Base-by-base conservation (phyloP, 2,888 invertebrate species). In the Steinernema carpocapsae region DNA sequence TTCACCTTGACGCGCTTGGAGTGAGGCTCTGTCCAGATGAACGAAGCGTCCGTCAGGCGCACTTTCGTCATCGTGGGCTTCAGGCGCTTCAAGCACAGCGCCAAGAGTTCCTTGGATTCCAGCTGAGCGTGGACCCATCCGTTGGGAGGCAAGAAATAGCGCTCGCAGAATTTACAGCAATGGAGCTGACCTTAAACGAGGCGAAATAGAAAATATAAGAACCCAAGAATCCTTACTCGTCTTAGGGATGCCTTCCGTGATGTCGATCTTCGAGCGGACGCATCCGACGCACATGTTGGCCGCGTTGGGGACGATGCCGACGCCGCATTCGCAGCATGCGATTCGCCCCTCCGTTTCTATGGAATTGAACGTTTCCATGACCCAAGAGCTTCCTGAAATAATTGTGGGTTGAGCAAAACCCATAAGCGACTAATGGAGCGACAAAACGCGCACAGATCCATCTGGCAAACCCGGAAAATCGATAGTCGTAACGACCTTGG, bases 21-120 rank as follows among this genome's bases (percentile, higher is more conserved):
- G 90, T 99, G 99, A 46, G 97, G 95, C 88, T 99, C 99, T 12
- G 99, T 99, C 97, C 97, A 99, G 2, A 96, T 92, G 90, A 99
- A 99, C 0, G 93, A 92, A 51, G 99, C 99, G 91, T 99, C 97
- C 73, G 97, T 91, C 19, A 99, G 90, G 86, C 95, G 94, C 0
- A 97, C 93, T 75, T 86, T 86, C 10, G 78, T 77, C 45, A 86
- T 75, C 42, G 78, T 75, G 3, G 86, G 83, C 76, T 86, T 97
- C 29, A 99, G 88, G 87, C 93, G 94, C 88, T 96, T 95, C 72
- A 99, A 90, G 85, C 99, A 99, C 0, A 99, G 88, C 14, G 89
- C 84, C 24, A 90, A 83, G n/a, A 90, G 85, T 80, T 91, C 90
- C 78, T 89, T 88, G 0, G 90, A 90, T 83, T 90, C 90, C 14